Evolutionary conservation across 2,888 invertebrate genomes (phyloP).

Genomic region (Alloplasta piceator): DNA sequence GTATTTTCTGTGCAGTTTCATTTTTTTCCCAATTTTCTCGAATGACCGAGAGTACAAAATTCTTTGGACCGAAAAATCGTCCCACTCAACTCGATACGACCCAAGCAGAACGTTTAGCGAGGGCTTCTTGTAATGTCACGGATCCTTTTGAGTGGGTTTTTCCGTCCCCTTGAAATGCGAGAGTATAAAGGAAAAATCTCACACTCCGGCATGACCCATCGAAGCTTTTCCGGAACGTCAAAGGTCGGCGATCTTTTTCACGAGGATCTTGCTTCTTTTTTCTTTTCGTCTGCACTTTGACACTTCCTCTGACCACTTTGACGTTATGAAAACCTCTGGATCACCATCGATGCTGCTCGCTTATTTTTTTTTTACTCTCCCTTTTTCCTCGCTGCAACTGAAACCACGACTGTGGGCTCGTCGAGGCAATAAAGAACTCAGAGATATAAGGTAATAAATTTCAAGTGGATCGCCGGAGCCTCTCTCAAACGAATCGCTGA

Average conservation of each 20-base stretch:
- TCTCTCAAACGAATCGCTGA: not conserved
- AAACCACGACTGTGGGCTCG: too few relatives aligned
- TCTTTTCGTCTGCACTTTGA: not conserved
- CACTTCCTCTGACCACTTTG: not conserved
- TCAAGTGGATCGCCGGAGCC: conserved; percentile 14
- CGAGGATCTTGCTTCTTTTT: not conserved
- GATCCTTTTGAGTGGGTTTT: conserved; percentile 13
- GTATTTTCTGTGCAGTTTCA: too few relatives aligned
- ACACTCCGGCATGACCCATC: conserved; percentile 2
- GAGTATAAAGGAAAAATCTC: conserved; percentile 17
- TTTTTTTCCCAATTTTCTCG: too few relatives aligned
- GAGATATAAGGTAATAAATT: conserved; percentile 30
- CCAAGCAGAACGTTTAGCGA: too few relatives aligned
- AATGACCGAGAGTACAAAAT: too few relatives aligned
- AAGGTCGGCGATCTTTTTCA: conserved; percentile 22
- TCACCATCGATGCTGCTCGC: not conserved
- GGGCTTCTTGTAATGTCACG: not conserved
- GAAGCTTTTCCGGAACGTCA: not conserved
- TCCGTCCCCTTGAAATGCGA: not conserved
- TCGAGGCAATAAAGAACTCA: conserved; percentile 18
- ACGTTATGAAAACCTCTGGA: not conserved
- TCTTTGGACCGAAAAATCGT: too few relatives aligned
- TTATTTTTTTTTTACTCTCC: not conserved
- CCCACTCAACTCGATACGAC: too few relatives aligned
- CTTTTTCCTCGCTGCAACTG: too few relatives aligned